Evolutionary conservation across 2,797 vertebrate species (phyloP), one percentile per base, ranked within the genome.

Genomic region (Parauchenoglanis punctatus): DNA sequence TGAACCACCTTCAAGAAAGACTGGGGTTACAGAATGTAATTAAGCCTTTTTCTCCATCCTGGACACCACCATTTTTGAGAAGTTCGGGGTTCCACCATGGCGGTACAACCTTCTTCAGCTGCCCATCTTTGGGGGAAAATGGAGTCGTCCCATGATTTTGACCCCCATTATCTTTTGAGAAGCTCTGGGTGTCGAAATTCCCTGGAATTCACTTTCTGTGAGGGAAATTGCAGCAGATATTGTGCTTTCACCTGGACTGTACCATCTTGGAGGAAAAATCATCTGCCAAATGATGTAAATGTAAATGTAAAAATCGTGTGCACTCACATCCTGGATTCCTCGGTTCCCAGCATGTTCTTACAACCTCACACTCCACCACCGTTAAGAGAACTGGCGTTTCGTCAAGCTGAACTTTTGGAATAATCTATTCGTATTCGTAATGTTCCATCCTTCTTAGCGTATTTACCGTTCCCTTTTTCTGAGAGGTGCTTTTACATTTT

Each of bases 401-500:
- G 49, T 81, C 80, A 23, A n/a, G 35, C 40, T 8, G 20, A 63
- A n/a, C 40, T 17, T 81, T 17, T 15, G 40, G 58, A 68, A 52
- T 63, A 25, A 40, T 80, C 56, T 59, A 13, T 59, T 63, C 6
- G 23, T 61, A 15, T 17, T 58, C 28, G n/a, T 44, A 3, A 61
- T 7, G 31, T 40, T 81, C 58, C 4, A 31, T 82, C 46, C 81
- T 83, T 83, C 63, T 68, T 31, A 11, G 54, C 18, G 12, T 35
- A 35, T 40, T 28, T 35, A 4, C n/a, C 13, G 17, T 83, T 83
- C 61, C 12, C 61, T 28, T 65, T 76, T 59, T 40, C 77, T 23
- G 56, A 80, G 17, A 52, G 5, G 86, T 86, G 86, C 90, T 90
- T 88, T 84, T 76, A 56, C 58, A 85, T 46, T 85, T 68, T 61